These are phyloP conservation scores for Acropora tenuis DNA, from an alignment of 64 coral and sea anemone genomes.

Conservation along the genomic window DNA sequence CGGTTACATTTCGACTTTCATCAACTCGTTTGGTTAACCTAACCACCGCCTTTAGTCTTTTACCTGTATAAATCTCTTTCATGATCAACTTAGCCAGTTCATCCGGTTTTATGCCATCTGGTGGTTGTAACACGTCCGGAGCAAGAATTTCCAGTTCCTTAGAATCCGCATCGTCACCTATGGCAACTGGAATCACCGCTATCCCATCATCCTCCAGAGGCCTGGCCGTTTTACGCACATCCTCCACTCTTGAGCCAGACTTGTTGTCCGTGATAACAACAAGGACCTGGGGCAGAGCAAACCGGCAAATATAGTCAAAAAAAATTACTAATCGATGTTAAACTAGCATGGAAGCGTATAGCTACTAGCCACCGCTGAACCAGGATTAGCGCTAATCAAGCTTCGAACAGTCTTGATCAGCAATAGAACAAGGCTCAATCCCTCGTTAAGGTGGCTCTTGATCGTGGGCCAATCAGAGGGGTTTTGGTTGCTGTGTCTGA, in stretches of 20 bases:
- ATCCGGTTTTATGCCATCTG: slow-evolving; percentile 39
- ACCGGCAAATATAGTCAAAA: background rate
- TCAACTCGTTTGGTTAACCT: background rate
- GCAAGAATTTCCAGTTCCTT: slow-evolving; percentile 61
- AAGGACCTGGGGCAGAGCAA: slow-evolving; percentile 36
- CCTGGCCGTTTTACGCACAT: slow-evolving; percentile 59
- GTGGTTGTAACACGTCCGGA: slow-evolving; percentile 74
- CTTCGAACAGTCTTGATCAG: too few relatives aligned
- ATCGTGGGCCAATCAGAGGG: too few relatives aligned
- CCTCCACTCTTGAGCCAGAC: slow-evolving; percentile 58
- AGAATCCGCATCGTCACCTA: slow-evolving; percentile 65
- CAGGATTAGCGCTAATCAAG: too few relatives aligned
- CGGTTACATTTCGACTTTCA: too few relatives aligned
- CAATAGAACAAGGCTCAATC: too few relatives aligned
- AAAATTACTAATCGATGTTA: too few relatives aligned
- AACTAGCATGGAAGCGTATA: too few relatives aligned
- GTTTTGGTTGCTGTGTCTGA: too few relatives aligned
- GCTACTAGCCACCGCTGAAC: too few relatives aligned
- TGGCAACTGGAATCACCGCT: slow-evolving; percentile 74
- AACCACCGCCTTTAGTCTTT: too few relatives aligned
- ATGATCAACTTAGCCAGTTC: slow-evolving; percentile 71
- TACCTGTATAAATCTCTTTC: slow-evolving; percentile 50
- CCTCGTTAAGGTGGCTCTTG: too few relatives aligned
- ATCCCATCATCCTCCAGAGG: slow-evolving; percentile 49
- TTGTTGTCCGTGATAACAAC: slow-evolving; percentile 77